These are phyloP conservation scores for Gryllus longicercus DNA, from an alignment of 2,888 invertebrate genomes.

Conservation along the genomic window DNA sequence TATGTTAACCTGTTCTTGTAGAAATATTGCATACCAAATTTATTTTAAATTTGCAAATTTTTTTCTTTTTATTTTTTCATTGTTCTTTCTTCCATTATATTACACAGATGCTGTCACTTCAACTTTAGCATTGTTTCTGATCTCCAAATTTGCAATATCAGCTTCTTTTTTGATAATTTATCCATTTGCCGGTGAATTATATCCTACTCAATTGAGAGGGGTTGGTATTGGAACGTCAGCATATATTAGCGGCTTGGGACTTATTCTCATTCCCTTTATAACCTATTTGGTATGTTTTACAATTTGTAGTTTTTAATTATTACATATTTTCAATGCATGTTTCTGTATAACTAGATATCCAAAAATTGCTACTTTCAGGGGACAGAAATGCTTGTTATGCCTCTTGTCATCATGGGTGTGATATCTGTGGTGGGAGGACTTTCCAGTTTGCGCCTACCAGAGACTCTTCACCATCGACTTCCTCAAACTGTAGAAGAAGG, in stretches of 20 bases:
- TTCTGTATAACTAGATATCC: neutral
- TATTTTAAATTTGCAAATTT: too few species aligned
- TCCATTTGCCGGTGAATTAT: slow-evolving; percentile 87
- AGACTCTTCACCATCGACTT: slow-evolving; percentile 76
- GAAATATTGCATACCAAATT: neutral
- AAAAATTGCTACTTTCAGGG: slow-evolving; percentile 57
- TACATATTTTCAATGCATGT: neutral
- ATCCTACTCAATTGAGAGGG: slow-evolving; percentile 85
- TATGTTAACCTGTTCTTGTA: slow-evolving; percentile 44
- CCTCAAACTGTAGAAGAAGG: slow-evolving; percentile 87
- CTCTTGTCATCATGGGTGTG: slow-evolving; percentile 78
- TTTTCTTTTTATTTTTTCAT: too few species aligned
- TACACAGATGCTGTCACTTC: slow-evolving; percentile 66
- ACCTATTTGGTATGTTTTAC: slow-evolving; percentile 72
- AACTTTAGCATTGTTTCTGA: slow-evolving; percentile 70
- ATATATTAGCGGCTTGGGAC: slow-evolving; percentile 83
- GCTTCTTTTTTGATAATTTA: slow-evolving; percentile 89
- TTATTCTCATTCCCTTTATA: slow-evolving; percentile 86
- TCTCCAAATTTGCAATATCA: slow-evolving; percentile 85
- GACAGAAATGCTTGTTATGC: slow-evolving; percentile 75
- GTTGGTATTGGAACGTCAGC: slow-evolving; percentile 88
- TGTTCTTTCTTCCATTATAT: slow-evolving; percentile 3
- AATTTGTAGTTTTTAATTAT: slow-evolving; percentile 17
- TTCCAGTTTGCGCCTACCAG: slow-evolving; percentile 75
- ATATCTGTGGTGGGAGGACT: slow-evolving; percentile 78